phyloP scores from a whole-genome alignment of 2,888 invertebrate genomes.

The Pandemis cinnamomeana region DNA sequence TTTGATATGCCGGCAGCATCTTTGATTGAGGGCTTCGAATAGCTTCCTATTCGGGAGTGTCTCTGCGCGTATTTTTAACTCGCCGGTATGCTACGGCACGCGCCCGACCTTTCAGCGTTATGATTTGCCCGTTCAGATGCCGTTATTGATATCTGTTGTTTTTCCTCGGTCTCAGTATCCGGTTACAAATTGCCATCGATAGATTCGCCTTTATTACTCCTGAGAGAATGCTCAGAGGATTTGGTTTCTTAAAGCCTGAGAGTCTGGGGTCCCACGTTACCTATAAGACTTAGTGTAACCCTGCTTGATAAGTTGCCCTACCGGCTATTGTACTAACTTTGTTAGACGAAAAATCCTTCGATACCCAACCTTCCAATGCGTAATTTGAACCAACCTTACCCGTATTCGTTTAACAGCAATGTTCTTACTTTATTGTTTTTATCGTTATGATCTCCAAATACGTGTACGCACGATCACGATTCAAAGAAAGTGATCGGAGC shows the following conservation, averaged over 20 bases:
- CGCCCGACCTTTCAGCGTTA: conserved; percentile 68
- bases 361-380: not conserved
- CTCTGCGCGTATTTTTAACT: conserved; percentile 75
- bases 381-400: not conserved
- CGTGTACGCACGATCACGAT: conserved; percentile 55
- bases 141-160: conserved; percentile 59
- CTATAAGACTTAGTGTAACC: not conserved
- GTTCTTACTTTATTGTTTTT: not conserved
- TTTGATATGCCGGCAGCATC: conserved; percentile 35
- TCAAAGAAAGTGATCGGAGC: conserved; percentile 56
- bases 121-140: conserved; percentile 68
- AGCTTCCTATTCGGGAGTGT: conserved; percentile 77
- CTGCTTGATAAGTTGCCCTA: not conserved
- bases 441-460: conserved; percentile 32
- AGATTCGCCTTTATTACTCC: conserved; percentile 19
- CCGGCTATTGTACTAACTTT: conserved; percentile 9
- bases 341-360: not conserved
- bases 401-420: not conserved
- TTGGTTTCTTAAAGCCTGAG: conserved; percentile 10
- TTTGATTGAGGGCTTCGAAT: conserved; percentile 60
- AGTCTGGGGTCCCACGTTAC: conserved; percentile 2
- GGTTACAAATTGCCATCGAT: conserved; percentile 46
- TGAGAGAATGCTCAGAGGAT: conserved; percentile 6
- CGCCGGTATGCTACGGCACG: conserved; percentile 72
- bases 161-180: conserved; percentile 44